phyloP scores from a whole-genome alignment of 2,888 invertebrate genomes.

The Mechanitis mazaeus region DNA sequence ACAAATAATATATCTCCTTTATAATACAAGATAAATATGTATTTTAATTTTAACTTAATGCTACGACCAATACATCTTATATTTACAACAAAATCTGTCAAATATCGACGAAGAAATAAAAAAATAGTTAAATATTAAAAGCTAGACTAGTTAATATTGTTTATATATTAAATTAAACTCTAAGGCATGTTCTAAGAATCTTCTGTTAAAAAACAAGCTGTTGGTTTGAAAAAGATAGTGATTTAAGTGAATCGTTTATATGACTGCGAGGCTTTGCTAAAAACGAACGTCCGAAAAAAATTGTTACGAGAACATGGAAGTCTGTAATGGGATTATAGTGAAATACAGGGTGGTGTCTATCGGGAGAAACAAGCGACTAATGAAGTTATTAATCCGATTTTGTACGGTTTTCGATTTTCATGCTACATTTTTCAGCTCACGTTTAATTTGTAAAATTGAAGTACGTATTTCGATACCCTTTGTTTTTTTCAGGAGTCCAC shows the following conservation, averaged over 20 bases:
- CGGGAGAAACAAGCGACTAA: conserved; percentile 74
- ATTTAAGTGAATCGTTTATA: background rate
- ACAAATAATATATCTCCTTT: too few species aligned
- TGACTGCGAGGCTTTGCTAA: conserved; percentile 14
- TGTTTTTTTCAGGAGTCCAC: conserved; percentile 45
- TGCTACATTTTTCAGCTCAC: conserved; percentile 47
- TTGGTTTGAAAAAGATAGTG: background rate
- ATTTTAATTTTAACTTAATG: too few species aligned
- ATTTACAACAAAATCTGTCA: too few species aligned
- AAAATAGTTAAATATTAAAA: too few species aligned
- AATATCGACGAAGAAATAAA: too few species aligned
- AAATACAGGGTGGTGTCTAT: conserved; percentile 70
- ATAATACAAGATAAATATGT: too few species aligned
- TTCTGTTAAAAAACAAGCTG: background rate
- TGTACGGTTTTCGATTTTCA: conserved; percentile 62
- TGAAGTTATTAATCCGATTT: conserved; percentile 77
- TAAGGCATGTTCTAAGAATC: too few species aligned
- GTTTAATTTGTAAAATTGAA: conserved; percentile 39
- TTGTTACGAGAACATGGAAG: conserved; percentile 51
- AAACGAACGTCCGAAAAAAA: conserved; percentile 42
- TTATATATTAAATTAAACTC: too few species aligned
- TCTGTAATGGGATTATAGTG: conserved; percentile 71
- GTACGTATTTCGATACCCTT: conserved; percentile 29
- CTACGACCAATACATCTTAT: too few species aligned
- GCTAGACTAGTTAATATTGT: too few species aligned